These are phyloP conservation scores for Polydesmus complanatus DNA, from an alignment of 2,888 invertebrate genomes.

Conservation along the genomic window DNA sequence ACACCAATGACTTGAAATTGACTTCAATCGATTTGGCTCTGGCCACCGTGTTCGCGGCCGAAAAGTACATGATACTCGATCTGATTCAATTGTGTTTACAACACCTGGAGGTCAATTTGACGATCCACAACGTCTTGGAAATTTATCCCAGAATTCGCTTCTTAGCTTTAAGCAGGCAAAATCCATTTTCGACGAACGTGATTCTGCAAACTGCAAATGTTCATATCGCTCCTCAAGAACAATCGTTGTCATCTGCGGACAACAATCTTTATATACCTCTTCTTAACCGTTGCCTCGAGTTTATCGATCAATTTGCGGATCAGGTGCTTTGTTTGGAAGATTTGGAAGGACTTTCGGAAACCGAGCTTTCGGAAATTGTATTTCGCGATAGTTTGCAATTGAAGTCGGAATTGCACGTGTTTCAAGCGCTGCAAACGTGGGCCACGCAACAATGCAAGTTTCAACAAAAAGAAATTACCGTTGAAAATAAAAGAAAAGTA, in stretches of 20 bases:
- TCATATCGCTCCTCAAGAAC: background rate
- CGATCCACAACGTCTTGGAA: constrained; percentile 48
- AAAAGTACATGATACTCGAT: constrained; percentile 55
- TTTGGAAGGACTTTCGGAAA: constrained; percentile 45
- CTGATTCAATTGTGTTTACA: constrained; percentile 52
- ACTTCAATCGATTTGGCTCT: constrained; percentile 51
- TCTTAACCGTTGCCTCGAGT: constrained; percentile 49
- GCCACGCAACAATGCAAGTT: constrained; percentile 43
- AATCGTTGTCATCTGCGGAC: background rate
- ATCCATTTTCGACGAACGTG: background rate
- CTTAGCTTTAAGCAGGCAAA: background rate
- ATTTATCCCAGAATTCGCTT: constrained; percentile 35
- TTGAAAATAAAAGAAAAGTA: constrained; percentile 39
- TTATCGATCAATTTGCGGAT: constrained; percentile 44
- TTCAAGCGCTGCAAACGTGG: constrained; percentile 49
- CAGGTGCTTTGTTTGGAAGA: constrained; percentile 40
- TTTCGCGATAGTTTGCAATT: constrained; percentile 50
- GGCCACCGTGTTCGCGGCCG: constrained; percentile 54
- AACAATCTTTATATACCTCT: constrained; percentile 27
- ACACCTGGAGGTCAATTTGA: constrained; percentile 49
- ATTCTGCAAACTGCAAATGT: background rate
- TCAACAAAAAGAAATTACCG: constrained; percentile 38
- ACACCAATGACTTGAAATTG: constrained; percentile 47
- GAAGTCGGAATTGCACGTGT: constrained; percentile 41
- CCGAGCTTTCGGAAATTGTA: constrained; percentile 35